Evolutionary conservation across 2,113 vertebrate species (phyloP).

Genomic region (Bucco capensis): DNA sequence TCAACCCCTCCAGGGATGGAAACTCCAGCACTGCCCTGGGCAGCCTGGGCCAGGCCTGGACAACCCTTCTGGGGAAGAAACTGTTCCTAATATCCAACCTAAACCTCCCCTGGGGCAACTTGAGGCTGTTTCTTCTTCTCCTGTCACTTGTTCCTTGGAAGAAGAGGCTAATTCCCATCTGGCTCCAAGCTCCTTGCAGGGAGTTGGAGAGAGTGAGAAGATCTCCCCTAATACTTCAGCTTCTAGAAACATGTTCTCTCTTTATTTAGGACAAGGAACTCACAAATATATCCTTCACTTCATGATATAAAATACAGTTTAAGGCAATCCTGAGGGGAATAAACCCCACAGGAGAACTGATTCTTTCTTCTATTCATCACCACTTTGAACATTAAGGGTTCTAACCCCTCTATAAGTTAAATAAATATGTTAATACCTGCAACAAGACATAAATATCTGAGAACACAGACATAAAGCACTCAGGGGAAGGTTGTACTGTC

Average conservation of each 20-base stretch:
- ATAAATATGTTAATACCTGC: constrained; percentile 4
- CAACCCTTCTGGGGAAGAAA: too few species aligned
- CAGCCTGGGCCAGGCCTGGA: too few species aligned
- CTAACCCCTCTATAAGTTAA: constrained; percentile 37
- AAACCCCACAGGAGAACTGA: not conserved
- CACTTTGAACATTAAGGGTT: not conserved
- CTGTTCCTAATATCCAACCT: too few species aligned
- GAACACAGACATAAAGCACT: not conserved
- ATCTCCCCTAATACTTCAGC: not conserved
- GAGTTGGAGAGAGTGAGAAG: too few species aligned
- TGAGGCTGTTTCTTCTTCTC: too few species aligned
- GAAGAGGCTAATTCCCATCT: too few species aligned
- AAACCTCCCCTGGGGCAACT: too few species aligned
- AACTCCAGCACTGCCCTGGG: too few species aligned
- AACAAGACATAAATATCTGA: constrained; percentile 11
- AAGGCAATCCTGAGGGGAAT: not conserved
- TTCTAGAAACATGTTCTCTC: not conserved
- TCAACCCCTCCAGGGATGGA: too few species aligned
- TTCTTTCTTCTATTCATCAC: too few species aligned
- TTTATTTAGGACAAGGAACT: not conserved
- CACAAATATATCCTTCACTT: not conserved
- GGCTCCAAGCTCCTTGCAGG: too few species aligned
- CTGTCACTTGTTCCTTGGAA: too few species aligned
- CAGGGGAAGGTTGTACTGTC: rapidly evolving
- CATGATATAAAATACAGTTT: not conserved